Base-by-base conservation (phyloP, 2,888 invertebrate genomes). In the Dryocosmus kuriphilus region DNA sequence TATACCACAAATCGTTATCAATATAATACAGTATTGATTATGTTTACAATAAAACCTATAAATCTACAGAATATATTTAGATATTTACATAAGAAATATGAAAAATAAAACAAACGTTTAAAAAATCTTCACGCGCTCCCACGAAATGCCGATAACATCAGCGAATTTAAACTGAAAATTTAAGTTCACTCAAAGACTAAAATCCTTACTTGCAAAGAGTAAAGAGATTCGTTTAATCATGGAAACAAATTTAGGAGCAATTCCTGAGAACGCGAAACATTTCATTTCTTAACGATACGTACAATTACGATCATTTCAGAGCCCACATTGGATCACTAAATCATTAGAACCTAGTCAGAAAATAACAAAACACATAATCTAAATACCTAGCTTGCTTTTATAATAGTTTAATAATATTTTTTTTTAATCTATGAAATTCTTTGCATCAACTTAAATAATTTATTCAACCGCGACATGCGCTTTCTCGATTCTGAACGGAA, bases 1-100 rank as follows among this genome's bases (percentile, higher is more conserved):
- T 88, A 89, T 89, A 89, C 89, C 87, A 89, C 87, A 89, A 88
- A 87, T 87, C 85, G 84, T 88, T 87, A 90, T 88, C 88, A 87
- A 86, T 91, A 90, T 91, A 86, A 88, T 90, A 91, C 91, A 90
- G 85, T 90, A 89, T 88, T 87, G 89, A 89, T 90, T 89, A 89
- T 89, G 86, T 89, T 89, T 88, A 90, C 87, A 88, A 85, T 88
- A 86, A 86, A 88, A 84, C 83, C 88, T 90, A 90, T 82, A 85
- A 87, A 88, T 84, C 88, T 90, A 89, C 87, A 86, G 88, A 88
- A 88, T 89, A 90, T 88, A 87, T 87, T 85, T 85, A 84, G 87
- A 80, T 91, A 91, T 91, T 86, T 90, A 91, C 90, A 91, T 62
- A 85, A 85, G 86, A 83, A 85, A 84, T 87, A 85, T 86, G 82